These are phyloP conservation scores for Caradrina clavipalpis DNA, from an alignment of 2,888 invertebrate species.

Conservation along the genomic window DNA sequence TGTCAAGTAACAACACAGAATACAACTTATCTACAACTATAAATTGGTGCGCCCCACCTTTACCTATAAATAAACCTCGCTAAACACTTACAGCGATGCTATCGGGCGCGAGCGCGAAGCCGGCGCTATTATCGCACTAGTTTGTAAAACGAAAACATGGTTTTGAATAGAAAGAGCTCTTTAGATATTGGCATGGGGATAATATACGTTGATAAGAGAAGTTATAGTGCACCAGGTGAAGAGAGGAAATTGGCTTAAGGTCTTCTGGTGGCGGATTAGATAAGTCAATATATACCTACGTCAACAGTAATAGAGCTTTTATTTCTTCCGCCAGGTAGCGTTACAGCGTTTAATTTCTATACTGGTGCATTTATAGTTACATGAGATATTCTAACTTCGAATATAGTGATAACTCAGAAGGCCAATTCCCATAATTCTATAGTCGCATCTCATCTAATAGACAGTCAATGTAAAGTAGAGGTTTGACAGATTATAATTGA, in stretches of 20 bases:
- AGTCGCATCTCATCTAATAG: no score
- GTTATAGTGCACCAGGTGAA: conserved; percentile 16
- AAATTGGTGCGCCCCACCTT: conserved; percentile 62
- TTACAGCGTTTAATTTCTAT: no score
- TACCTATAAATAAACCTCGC: conserved; percentile 68
- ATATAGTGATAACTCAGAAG: no score
- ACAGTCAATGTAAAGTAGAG: no score
- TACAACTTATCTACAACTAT: conserved; percentile 69
- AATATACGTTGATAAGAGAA: conserved; percentile 29
- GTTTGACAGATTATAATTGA: no score
- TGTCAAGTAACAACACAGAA: not conserved
- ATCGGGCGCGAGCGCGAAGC: conserved; percentile 67
- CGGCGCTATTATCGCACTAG: conserved; percentile 59
- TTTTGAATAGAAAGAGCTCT: conserved; percentile 57
- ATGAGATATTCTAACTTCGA: no score
- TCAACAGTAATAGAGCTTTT: not conserved
- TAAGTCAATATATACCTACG: not conserved
- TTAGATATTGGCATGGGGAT: conserved; percentile 43
- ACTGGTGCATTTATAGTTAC: no score
- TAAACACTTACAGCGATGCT: conserved; percentile 73
- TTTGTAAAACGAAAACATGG: conserved; percentile 51
- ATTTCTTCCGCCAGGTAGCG: not conserved
- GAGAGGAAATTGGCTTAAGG: conserved; percentile 35
- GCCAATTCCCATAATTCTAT: no score
- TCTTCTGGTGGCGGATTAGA: not conserved